phyloP scores from a whole-genome alignment of 2,113 vertebrate genomes.

The Nanorana parkeri region DNA sequence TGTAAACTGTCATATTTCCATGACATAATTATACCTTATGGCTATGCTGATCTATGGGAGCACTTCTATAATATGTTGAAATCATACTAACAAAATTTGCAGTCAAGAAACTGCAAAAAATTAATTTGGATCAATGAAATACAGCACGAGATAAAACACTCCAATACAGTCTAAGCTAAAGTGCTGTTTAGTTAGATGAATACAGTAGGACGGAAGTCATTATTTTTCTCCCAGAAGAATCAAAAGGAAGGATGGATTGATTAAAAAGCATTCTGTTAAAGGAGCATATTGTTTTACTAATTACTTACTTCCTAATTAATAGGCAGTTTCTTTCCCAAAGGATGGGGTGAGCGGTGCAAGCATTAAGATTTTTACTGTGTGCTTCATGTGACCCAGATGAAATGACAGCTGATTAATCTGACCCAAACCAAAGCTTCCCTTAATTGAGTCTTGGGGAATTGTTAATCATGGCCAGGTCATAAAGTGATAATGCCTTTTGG shows the following conservation, averaged over 20 bases:
- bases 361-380: conserved; percentile 11
- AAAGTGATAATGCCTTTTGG: background rate
- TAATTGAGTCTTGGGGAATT: conserved; percentile 53
- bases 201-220: background rate
- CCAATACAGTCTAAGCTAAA: no score
- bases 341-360: background rate
- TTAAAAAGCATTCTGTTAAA: conserved; percentile 13
- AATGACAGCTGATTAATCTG: conserved; percentile 55
- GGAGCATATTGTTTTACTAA: background rate
- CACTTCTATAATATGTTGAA: no score
- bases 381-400: conserved; percentile 47
- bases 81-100: no score
- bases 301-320: conserved; percentile 13
- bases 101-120: background rate
- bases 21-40: no score
- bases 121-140: background rate
- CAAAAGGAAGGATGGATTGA: background rate
- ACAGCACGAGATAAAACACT: background rate
- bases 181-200: background rate
- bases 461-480: conserved; percentile 35
- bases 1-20: no score
- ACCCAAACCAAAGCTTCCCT: conserved; percentile 31
- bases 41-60: no score
- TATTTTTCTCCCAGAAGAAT: background rate
- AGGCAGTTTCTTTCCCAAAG: background rate